A percentile compares a stretch with the other conserved stretches of the same genome.
phyloP scores from a whole-genome alignment of 2,797 vertebrate genomes.

The Phrynocephalus vlangalii region DNA sequence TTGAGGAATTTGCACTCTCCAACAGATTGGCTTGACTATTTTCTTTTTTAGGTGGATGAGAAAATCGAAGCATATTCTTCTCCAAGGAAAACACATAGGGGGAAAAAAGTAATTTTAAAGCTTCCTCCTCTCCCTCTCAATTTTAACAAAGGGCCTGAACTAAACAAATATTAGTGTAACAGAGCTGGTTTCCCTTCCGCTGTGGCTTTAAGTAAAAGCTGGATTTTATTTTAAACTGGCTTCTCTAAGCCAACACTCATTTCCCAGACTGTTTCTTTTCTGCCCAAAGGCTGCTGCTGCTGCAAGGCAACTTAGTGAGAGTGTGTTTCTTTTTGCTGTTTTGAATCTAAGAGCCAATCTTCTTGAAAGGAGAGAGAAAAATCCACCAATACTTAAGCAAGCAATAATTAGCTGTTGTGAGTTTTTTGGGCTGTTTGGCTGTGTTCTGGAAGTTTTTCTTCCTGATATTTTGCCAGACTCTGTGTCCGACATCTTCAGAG shows the following conservation, averaged over 20 bases:
- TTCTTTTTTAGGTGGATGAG: not conserved
- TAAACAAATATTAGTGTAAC: slow-evolving; percentile 33
- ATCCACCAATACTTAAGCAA: slow-evolving; percentile 40
- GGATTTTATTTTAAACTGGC: slow-evolving; percentile 36
- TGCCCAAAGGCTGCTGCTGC: slow-evolving; percentile 36
- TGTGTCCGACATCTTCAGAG: too few relatives aligned
- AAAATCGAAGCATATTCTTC: not conserved
- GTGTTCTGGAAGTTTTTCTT: too few relatives aligned
- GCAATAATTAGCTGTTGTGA: not conserved
- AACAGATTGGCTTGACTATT: slow-evolving; percentile 29
- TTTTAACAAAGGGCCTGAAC: slow-evolving; percentile 22
- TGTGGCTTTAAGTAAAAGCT: slow-evolving; percentile 42
- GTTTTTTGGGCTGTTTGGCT: too few relatives aligned
- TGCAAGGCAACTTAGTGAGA: slow-evolving; percentile 33
- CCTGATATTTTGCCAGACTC: too few relatives aligned
- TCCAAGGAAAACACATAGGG: slow-evolving; percentile 21
- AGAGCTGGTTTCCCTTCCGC: slow-evolving; percentile 33
- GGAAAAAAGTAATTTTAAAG: slow-evolving; percentile 22
- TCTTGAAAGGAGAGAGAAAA: slow-evolving; percentile 12
- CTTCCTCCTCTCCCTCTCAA: not conserved
- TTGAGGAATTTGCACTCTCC: slow-evolving; percentile 4
- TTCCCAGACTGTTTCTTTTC: slow-evolving; percentile 38
- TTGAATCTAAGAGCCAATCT: slow-evolving; percentile 17
- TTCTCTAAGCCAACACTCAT: slow-evolving; percentile 13
- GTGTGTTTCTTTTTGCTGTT: slow-evolving; percentile 32